phyloP scores from a whole-genome alignment of 2,888 invertebrate species.

The Pterostichus niger region DNA sequence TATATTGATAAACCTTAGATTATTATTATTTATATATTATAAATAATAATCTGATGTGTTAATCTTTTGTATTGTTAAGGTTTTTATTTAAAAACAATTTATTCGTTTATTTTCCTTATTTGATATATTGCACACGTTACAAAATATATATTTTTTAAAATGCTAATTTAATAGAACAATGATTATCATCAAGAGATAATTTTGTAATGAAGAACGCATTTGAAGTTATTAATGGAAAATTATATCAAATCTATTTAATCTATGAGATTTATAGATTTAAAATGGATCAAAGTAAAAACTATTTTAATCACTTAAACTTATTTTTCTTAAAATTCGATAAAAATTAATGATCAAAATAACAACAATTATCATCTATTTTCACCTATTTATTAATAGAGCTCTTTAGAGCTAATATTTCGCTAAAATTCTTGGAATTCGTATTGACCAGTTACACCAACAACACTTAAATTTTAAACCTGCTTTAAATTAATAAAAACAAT shows the following conservation, averaged over 20 bases:
- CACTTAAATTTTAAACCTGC: too few relatives aligned
- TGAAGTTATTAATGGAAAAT: neutral
- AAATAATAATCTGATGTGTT: conserved; percentile 2
- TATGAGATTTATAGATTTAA: neutral
- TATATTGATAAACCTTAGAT: neutral
- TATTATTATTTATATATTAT: neutral
- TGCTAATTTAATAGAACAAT: neutral
- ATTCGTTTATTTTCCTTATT: conserved; percentile 4
- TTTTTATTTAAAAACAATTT: neutral
- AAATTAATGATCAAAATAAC: too few relatives aligned
- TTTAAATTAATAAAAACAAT: too few relatives aligned
- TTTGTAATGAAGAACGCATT: neutral
- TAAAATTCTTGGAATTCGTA: too few relatives aligned
- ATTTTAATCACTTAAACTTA: too few relatives aligned
- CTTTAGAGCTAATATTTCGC: too few relatives aligned
- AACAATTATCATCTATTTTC: too few relatives aligned
- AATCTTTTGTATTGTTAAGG: neutral
- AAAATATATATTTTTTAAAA: conserved; percentile 11
- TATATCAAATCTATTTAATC: neutral
- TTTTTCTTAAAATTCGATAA: too few relatives aligned
- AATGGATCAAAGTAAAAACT: neutral
- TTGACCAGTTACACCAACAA: too few relatives aligned
- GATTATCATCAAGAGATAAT: neutral
- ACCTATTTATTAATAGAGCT: too few relatives aligned
- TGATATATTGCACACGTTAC: neutral